Evolutionary conservation across 2,113 vertebrate genomes (phyloP), one percentile per base, ranked within the genome.

Genomic region (Neomonachus schauinslandi): DNA sequence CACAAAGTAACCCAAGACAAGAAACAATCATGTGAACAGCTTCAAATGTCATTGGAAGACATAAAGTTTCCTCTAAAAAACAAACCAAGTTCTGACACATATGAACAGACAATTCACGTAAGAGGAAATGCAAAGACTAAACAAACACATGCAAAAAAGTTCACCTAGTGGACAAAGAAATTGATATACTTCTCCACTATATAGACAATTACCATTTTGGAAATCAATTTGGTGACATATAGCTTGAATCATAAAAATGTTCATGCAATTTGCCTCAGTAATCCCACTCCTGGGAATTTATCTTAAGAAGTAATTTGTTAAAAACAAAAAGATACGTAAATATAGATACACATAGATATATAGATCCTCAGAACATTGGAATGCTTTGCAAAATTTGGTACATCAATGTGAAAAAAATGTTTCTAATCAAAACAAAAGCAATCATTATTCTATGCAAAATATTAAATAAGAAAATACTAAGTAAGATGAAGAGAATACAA

Each of bases 401-500:
- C 7, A 55, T 82, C 26, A 26, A 39, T 11, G 13, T 80, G 1
- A 49, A 82, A 80, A 89, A 92, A 36, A 59, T 26, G 55, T 36
- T 49, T 89, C 61, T 79, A 79, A 72, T 86, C 28, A 93, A 81
- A 82, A 82, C 4, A 95, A 89, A 95, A 82, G 6, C 59, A 46
- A 81, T 89, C 36, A 94, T 49, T 79, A 55, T 61, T 74, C 33
- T 85, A 55, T 9, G 13, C 12, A 80, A 93, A 80, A 49, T 42
- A 84, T 53, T 57, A 61, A 46, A 91, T 87, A 88, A 71, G 61
- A 76, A 94, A 81, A 92, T 49, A 67, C 49, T 85, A 87, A 63
- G 61, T 63, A 46, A 63, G 31, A 55, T 71, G 72, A 95, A 86
- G n/a, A 88, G 61, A 71, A 96, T 67, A 94, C 21, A 92, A 65